Evolutionary conservation across 2,888 invertebrate genomes (phyloP).

Genomic region (Norana najaformis): DNA sequence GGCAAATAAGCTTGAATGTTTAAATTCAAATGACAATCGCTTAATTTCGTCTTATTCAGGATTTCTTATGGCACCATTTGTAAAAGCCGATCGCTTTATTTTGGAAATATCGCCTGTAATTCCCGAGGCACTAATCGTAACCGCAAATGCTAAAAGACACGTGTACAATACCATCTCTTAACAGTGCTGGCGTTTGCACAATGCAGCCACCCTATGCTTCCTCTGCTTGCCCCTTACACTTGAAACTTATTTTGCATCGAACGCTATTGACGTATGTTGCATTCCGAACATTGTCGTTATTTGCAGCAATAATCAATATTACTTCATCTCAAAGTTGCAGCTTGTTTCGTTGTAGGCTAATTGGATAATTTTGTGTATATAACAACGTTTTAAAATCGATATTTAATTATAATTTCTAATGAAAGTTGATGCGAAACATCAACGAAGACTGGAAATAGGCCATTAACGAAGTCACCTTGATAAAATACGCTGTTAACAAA

Average conservation of each 20-base stretch:
- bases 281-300: neutral
- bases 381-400: neutral
- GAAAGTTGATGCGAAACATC: neutral
- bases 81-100: no score
- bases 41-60: no score
- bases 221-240: neutral
- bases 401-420: neutral
- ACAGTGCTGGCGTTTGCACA: no score
- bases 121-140: no score
- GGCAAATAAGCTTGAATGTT: no score
- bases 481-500: neutral
- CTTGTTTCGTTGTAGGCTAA: neutral
- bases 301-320: neutral
- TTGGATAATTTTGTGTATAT: neutral
- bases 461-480: neutral
- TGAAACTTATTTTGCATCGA: neutral
- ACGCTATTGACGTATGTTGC: neutral
- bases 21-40: no score
- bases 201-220: neutral
- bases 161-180: no score
- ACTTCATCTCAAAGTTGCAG: no score
- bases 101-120: no score
- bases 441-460: neutral
- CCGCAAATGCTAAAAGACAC: no score
- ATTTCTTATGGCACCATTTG: no score